A percentile compares a stretch with the other conserved stretches of the same genome.
Evolutionary conservation across 2,797 vertebrate species (phyloP).

Genomic region (Anguilla pacifica): DNA sequence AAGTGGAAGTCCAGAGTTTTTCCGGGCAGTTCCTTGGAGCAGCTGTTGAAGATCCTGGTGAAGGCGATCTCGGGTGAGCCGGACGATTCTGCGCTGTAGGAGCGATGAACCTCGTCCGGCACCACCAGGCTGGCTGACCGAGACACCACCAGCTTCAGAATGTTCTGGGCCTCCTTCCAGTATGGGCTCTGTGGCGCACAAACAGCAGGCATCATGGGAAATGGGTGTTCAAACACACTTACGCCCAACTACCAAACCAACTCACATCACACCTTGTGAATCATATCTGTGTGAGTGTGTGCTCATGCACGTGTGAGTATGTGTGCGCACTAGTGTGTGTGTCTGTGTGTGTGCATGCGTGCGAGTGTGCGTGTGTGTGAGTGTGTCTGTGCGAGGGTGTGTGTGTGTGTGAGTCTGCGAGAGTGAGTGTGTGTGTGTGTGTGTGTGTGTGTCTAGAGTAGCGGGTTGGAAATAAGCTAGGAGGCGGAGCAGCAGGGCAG

Average conservation of each 20-base stretch:
- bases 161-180: conserved; percentile 98
- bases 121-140: conserved; percentile 96
- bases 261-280: too few relatives aligned
- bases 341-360: neutral
- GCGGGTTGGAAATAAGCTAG: too few relatives aligned
- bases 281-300: neutral
- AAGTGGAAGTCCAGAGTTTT: conserved; percentile 99
- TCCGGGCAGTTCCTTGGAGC: conserved; percentile 95
- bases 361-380: neutral
- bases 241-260: neutral
- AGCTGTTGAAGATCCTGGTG: conserved; percentile 95
- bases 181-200: conserved; percentile 83
- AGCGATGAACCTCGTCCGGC: conserved; percentile 90
- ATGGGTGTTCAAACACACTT: neutral
- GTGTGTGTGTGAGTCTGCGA: too few relatives aligned
- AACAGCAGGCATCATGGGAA: neutral
- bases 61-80: conserved; percentile 95
- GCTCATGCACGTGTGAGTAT: neutral
- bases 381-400: neutral
- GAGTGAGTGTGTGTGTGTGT: too few relatives aligned
- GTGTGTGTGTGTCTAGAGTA: too few relatives aligned
- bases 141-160: conserved; percentile 95
- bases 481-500: neutral
- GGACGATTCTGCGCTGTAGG: conserved; percentile 83
- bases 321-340: neutral